phyloP scores from a whole-genome alignment of 2,113 vertebrate genomes.

The Micromys minutus region DNA sequence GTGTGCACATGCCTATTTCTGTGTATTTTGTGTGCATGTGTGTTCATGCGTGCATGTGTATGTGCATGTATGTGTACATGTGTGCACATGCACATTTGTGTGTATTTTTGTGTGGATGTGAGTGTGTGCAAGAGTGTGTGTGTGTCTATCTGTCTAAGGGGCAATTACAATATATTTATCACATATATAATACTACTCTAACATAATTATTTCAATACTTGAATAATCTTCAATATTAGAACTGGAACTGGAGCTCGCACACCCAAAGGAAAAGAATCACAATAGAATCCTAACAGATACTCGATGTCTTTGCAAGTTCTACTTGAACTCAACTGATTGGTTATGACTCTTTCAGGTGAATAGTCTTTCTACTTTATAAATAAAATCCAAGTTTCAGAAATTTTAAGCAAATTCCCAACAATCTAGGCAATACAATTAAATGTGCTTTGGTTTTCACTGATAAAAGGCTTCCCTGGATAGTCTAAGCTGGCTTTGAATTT shows the following conservation, averaged over 20 bases:
- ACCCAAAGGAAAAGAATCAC: background rate
- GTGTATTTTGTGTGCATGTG: background rate
- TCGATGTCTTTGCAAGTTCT: background rate
- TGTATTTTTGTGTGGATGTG: too few species aligned
- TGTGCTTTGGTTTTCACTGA: background rate
- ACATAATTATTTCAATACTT: background rate
- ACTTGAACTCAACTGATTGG: background rate
- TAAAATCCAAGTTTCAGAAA: background rate
- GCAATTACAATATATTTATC: slow-evolving; percentile 13
- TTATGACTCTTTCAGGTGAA: background rate
- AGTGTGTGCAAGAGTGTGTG: background rate
- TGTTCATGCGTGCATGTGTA: background rate
- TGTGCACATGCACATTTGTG: background rate
- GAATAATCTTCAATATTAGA: background rate
- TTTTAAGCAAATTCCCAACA: background rate
- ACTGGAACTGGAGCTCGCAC: background rate
- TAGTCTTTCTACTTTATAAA: background rate
- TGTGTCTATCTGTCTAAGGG: background rate
- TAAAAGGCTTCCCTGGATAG: too few species aligned
- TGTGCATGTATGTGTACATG: background rate
- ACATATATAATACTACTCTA: slow-evolving; percentile 1
- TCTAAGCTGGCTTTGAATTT: background rate
- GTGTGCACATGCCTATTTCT: slow-evolving; percentile 7
- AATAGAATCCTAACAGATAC: background rate
- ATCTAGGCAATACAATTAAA: background rate